Base-by-base conservation (phyloP, 2,797 vertebrate species). In the Onychomys leucogaster region DNA sequence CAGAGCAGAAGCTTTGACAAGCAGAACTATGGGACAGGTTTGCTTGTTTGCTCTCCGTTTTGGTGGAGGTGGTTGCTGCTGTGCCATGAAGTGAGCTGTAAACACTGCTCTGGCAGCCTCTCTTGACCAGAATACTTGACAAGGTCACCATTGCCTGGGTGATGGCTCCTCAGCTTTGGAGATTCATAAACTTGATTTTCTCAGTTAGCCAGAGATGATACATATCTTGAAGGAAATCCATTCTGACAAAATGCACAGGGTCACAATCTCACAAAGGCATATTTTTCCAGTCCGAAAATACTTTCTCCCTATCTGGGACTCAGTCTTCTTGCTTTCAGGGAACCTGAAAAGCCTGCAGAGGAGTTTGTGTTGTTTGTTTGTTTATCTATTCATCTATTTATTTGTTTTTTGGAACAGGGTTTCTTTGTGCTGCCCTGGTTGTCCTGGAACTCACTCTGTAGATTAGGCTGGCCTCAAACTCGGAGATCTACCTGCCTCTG, bases 151-250 rank as follows among this genome's bases (percentile, higher is more conserved):
- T 32, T 92, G 43, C 27, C 57, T 52, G 63, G 34, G 37, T 49
- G 59, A 84, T 49, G 73, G 29, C 37, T 37, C 16, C 37, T 76
- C 63, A 25, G 63, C 43, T 81, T 82, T 69, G 46, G 61, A 71
- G 71, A 89, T 71, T 94, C 16, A 52, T 52, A 83, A 76, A 87
- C 12, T 76, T 34, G 23, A 80, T 84, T 95, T 87, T 96, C 84
- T 96, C 57, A 84, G 1, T 92, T 82, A 89, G 27, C 57, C 52
- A 75, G 77, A 94, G 59, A 76, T n/a, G 19, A 63, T 29, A 17
- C 78, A 7, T 41, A 1, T 90, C 27, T 84, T 43, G 6, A 90
- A 95, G 84, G 84, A 73, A 34, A 16, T 80, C 67, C 27, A 80
- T 21, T 80, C 63, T 80, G 52, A 90, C 17, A 65, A 71, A 84